Base-by-base conservation (phyloP, 2,888 invertebrate genomes). In the Clunio marinus region DNA sequence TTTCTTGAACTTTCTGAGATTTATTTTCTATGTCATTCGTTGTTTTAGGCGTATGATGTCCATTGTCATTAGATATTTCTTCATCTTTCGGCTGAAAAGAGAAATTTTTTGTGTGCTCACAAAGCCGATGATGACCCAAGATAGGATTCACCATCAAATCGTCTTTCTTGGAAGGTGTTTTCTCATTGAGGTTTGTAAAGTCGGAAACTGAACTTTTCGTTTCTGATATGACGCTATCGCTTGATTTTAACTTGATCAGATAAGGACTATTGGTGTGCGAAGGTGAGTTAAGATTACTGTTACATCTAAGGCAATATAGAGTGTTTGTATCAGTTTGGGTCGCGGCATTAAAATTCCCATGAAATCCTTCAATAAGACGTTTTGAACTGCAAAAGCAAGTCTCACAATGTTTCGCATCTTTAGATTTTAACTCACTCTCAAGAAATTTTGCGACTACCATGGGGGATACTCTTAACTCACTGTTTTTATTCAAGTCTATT, bases 361-460 rank as follows among this genome's bases (percentile, higher is more conserved):
- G 83, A 77, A 76, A 84, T 80, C 77, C 86, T n/a, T 81, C 80
- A 35, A 80, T 80, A 10, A 82, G 73, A 73, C 79, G 81, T 72
- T 77, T 77, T 51, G 75, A 77, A 68, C 84, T 82, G 76, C 92
- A 92, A 51, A 86, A 86, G 74, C 92, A 92, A 1, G 89, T 90
- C 74, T 89, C 88, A 78, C 92, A 92, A 75, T 92, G 92, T 77
- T 90, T 90, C 1, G 87, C 83, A 65, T 88, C 85, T 68, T 88
- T 86, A 71, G 84, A 78, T 73, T 93, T 92, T 70, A 89, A 87
- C 73, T 93, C 92, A 70, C 93, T 93, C 78, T 94, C 91, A 28
- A 95, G 81, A 70, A 93, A 91, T 81, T 93, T 93, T 1, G 93
- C 93, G 89, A 94, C 90, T 65, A 93, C 87, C 8, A 93, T 89